phyloP scores from a whole-genome alignment of 2,113 vertebrate species.

The Malurus melanocephalus region DNA sequence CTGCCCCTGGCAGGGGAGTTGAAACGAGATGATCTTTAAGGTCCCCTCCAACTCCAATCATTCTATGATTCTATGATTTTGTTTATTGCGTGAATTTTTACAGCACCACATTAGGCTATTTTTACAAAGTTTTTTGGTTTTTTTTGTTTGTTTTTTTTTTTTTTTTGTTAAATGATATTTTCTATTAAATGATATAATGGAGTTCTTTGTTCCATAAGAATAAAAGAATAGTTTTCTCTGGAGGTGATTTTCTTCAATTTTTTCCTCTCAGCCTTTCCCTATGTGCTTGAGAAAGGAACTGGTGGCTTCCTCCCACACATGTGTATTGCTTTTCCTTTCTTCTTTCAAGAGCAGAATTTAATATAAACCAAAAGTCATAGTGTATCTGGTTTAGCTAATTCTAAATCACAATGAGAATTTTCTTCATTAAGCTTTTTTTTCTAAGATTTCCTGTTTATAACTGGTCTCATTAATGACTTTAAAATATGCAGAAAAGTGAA shows the following conservation, averaged over 20 bases:
- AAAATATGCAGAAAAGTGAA: background rate
- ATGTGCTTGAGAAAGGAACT: background rate
- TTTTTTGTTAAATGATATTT: background rate
- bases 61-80: background rate
- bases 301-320: background rate
- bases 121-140: background rate
- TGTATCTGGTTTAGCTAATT: background rate
- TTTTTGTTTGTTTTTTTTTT: background rate
- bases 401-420: background rate
- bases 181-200: background rate
- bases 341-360: background rate
- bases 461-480: background rate
- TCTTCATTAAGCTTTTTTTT: background rate
- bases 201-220: background rate
- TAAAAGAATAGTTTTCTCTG: background rate
- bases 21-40: background rate
- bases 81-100: background rate
- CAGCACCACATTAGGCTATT: background rate
- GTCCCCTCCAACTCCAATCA: rapidly evolving
- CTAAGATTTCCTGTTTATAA: background rate
- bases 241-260: background rate
- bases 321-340: background rate
- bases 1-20: background rate
- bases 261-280: background rate
- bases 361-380: background rate